Base-by-base conservation (phyloP, 2,888 invertebrate genomes). In the Cabera pusaria region DNA sequence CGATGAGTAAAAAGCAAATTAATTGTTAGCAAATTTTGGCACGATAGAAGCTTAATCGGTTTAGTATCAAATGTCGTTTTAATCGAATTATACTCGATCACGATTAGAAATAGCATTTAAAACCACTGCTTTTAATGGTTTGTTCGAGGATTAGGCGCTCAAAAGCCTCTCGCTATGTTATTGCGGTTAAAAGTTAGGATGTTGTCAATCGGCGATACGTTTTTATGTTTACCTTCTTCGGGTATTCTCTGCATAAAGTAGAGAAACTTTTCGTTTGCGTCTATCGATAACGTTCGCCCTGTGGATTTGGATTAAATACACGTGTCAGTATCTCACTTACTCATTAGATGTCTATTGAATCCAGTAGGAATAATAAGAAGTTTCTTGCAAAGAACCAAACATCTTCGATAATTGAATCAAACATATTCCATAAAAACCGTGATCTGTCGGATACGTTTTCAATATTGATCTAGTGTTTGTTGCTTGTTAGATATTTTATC, bases 271-370 rank as follows among this genome's bases (percentile, higher is more conserved):
- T 84, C 79, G 60, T 72, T 81, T 72, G 85, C 72, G 71, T 86
- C 81, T 78, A 88, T 77, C 52, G 87, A 86, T 71, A 87, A 76
- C 61, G 88, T 80, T 80, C 82, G 76, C 60, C 88, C 88, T 88
- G 88, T 79, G 86, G 70, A 87, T 80, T 66, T 67, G 61, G 59
- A 68, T 60, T 65, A 69, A 67, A 61, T 33, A 40, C 22, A 29
- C 49, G 60, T 72, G 71, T 55, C 53, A 64, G 49, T 66, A 59
- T 59, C 47, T 63, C 52, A 63, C 53, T 56, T 57, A 49, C 54
- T 49, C 36, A 28, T 28, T 41, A 16, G 31, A 39, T 29, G 17
- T 5, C 7, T n/a, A 19, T 19, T 17, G 18, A n/a, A 27, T 5
- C 9, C 22, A 22, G 10, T 11, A 17, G 2, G 9, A 24, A 6